Conservation (phyloP, 2,113 vertebrate genomes). For the Trinectes maculatus region DNA sequence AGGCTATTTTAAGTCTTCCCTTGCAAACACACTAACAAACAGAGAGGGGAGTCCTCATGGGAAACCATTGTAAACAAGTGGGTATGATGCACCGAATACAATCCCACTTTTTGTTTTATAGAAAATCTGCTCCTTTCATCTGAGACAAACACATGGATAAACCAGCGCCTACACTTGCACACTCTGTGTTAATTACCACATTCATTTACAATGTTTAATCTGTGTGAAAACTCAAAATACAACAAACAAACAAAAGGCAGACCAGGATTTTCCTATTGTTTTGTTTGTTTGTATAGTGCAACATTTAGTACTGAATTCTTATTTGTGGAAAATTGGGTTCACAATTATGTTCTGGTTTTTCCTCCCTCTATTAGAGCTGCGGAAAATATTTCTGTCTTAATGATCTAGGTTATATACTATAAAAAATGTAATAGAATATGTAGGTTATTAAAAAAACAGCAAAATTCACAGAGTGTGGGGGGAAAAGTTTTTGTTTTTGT, state of each 20-base stretch:
- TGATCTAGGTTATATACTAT: slow-evolving; percentile 74
- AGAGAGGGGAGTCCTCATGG: slow-evolving; percentile 66
- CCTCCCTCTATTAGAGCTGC: slow-evolving; percentile 55
- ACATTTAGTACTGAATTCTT: slow-evolving; percentile 66
- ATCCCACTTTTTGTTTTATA: slow-evolving; percentile 77
- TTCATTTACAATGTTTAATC: slow-evolving; percentile 81
- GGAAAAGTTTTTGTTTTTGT: slow-evolving; percentile 32
- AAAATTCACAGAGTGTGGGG: slow-evolving; percentile 36
- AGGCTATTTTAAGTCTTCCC: slow-evolving; percentile 77
- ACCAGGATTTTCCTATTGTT: slow-evolving; percentile 71
- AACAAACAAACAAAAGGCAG: slow-evolving; percentile 80
- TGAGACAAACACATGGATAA: slow-evolving; percentile 80
- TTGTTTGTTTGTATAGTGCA: slow-evolving; percentile 71
- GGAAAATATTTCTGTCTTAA: slow-evolving; percentile 72
- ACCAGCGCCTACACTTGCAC: slow-evolving; percentile 68
- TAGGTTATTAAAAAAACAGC: slow-evolving; percentile 59
- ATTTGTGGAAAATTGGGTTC: slow-evolving; percentile 63
- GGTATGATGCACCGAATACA: slow-evolving; percentile 69
- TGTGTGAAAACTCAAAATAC: slow-evolving; percentile 73
- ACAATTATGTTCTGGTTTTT: slow-evolving; percentile 74
- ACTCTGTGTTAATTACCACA: slow-evolving; percentile 76
- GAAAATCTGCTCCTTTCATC: slow-evolving; percentile 81
- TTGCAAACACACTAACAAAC: slow-evolving; percentile 75
- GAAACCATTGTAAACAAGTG: slow-evolving; percentile 80
- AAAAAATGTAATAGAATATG: slow-evolving; percentile 71